Evolutionary conservation across 1,140 invertebrate genomes (phyloP), one percentile per base, ranked within the genome.

Genomic region (Apis dorsata): DNA sequence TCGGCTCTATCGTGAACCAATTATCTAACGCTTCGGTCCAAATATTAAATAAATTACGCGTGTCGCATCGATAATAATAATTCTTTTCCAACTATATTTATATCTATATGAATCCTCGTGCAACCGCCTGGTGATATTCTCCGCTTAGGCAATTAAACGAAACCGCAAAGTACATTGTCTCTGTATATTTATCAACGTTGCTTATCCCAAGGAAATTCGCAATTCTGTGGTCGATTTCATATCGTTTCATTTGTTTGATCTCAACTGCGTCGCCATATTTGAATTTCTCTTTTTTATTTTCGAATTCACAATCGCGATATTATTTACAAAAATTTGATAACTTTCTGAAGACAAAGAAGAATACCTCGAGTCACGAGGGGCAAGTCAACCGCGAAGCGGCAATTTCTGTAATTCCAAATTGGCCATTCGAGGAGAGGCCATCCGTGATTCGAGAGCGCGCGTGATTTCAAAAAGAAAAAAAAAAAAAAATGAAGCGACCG

Each of bases 371-470:
- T 34, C 83, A 83, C 60, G 34, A 79, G 59, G 70, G 77, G 63
- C 78, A 88, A 88, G 87, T 88, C 87, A 86, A 88, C 69, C 87
- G 84, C 80, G 80, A 85, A 86, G 80, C 59, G 44, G 73, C 75
- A 88, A 88, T 88, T 88, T 88, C 73, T 86, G 65, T 69, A 81
- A 85, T 85, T 88, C 79, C 79, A 73, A 68, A 60, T 44, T 44
- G 65, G 69, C 63, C 28, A 24, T 74, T 70, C 83, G 74, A 63
- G 71, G 78, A 44, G 74, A 82, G 85, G 85, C 28, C 13, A 55
- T 73, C 82, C 28, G 76, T 59, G 53, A 69, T 69, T 69, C 81
- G 70, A 78, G 81, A 76, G 66, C 76, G 53, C 65, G 65, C 19
- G 34, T 68, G 34, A 49, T 68, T 68, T 68, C 19, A n/a, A n/a